These are phyloP conservation scores for Lanius ludovicianus DNA, from an alignment of 2,113 vertebrate genomes.

Conservation along the genomic window DNA sequence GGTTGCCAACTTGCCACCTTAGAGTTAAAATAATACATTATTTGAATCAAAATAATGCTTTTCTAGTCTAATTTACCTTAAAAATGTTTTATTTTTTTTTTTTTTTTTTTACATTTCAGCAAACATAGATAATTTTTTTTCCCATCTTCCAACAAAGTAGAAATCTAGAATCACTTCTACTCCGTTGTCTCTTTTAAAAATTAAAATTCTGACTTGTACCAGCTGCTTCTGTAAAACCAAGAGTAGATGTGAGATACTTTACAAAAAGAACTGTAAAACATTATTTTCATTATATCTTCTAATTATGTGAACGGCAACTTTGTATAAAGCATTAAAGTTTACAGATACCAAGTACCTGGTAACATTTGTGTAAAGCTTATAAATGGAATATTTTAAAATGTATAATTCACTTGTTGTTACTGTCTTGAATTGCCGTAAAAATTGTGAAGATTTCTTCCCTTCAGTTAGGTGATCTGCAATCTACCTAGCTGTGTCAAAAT, in stretches of 20 bases:
- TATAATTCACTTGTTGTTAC: constrained; percentile 15
- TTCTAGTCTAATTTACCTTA: background rate
- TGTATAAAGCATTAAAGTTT: constrained; percentile 17
- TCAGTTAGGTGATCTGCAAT: background rate
- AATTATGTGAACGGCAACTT: background rate
- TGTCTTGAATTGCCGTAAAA: constrained; percentile 24
- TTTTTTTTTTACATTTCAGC: constrained; percentile 10
- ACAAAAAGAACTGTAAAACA: background rate
- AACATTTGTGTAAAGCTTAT: background rate
- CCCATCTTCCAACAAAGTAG: background rate
- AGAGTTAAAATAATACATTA: background rate
- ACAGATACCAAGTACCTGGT: background rate
- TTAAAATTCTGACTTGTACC: background rate
- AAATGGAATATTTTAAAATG: background rate
- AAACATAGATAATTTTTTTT: background rate
- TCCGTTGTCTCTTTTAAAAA: background rate
- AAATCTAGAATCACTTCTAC: background rate
- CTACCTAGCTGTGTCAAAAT: background rate
- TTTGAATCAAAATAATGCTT: background rate
- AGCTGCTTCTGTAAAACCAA: background rate
- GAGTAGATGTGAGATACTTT: background rate
- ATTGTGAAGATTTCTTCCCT: background rate
- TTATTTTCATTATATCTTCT: background rate
- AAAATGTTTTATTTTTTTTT: background rate
- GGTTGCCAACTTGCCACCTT: background rate